Evolutionary conservation across 2,113 vertebrate genomes (phyloP).

Genomic region (Carettochelys insculpta): DNA sequence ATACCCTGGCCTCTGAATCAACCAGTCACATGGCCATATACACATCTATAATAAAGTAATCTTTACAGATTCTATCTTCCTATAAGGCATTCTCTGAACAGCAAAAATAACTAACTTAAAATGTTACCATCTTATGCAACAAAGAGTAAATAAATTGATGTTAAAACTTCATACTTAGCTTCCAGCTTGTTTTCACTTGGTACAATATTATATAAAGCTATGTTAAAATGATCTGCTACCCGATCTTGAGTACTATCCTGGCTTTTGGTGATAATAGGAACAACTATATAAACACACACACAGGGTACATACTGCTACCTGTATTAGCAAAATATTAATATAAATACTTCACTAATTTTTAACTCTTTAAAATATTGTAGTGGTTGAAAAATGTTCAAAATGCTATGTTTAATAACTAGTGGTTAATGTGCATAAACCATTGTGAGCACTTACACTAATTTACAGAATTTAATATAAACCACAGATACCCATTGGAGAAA

Average conservation of each 20-base stretch:
- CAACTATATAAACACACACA: background rate
- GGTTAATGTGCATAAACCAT: background rate
- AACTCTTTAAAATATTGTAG: background rate
- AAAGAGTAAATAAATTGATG: background rate
- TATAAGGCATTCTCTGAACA: background rate
- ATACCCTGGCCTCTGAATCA: background rate
- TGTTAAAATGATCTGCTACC: background rate
- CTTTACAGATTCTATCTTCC: rapidly evolving
- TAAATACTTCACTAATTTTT: background rate
- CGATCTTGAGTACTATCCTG: background rate
- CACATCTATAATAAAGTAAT: background rate
- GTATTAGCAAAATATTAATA: background rate
- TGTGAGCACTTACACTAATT: background rate
- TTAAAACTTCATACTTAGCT: background rate
- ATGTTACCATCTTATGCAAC: background rate
- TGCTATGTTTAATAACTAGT: background rate
- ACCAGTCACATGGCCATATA: background rate
- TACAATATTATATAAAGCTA: background rate
- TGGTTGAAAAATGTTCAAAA: background rate
- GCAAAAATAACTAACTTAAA: background rate
- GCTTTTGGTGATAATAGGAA: background rate
- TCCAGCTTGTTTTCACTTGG: background rate
- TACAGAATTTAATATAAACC: background rate
- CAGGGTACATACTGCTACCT: background rate
- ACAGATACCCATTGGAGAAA: no score